phyloP scores from a whole-genome alignment of 2,113 vertebrate genomes.

The Chamaetylas fuelleborni region DNA sequence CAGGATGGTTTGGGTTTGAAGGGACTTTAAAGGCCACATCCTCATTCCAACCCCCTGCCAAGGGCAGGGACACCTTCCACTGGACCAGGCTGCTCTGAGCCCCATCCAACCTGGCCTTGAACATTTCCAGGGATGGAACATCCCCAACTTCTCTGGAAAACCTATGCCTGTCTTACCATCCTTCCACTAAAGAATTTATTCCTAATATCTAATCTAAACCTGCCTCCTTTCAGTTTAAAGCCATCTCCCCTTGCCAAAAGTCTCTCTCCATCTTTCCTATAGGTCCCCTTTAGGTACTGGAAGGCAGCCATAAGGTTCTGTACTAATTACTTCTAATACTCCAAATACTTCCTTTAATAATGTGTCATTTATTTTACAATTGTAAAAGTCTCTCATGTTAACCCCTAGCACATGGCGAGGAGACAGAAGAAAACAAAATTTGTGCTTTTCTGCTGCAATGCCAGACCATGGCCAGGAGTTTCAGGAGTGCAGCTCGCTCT shows the following conservation, averaged over 20 bases:
- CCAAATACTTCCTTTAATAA: neutral
- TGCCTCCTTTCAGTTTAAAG: neutral
- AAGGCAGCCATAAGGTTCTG: neutral
- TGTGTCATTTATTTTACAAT: neutral
- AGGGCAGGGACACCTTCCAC: neutral
- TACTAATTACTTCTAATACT: neutral
- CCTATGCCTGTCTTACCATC: neutral
- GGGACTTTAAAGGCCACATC: fast-evolving
- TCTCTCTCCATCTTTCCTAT: neutral
- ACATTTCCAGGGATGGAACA: neutral
- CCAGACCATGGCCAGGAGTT: neutral
- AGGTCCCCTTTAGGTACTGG: neutral
- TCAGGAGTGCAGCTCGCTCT: neutral
- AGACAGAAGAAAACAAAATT: neutral
- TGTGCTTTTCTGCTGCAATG: neutral
- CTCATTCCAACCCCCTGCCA: fast-evolving
- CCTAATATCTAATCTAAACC: neutral
- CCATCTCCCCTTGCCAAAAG: neutral
- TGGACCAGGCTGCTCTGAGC: neutral
- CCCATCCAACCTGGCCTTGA: neutral
- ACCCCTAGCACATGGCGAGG: neutral
- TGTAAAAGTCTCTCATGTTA: neutral
- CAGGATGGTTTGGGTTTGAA: neutral
- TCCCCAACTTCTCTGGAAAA: neutral
- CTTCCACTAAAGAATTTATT: neutral